Conservation (phyloP, 2,113 vertebrate genomes). For the Neofelis nebulosa region DNA sequence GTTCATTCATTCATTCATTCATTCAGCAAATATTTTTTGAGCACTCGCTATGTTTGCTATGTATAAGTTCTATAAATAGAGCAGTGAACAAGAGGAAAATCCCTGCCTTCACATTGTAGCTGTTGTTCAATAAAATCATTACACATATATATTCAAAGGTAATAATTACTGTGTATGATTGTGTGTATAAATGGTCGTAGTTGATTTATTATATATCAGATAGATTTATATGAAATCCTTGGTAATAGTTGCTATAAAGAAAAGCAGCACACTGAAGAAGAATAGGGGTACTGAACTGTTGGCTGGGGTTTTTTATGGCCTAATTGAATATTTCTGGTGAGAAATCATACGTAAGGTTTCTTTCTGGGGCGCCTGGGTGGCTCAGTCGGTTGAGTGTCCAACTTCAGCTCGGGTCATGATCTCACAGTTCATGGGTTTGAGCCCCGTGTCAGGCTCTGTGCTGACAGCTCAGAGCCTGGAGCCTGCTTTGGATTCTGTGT, state of each 20-base stretch:
- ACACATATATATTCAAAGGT: not conserved
- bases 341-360: not conserved
- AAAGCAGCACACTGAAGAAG: not conserved
- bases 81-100: not conserved
- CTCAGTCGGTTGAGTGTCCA: too few species aligned
- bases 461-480: too few species aligned
- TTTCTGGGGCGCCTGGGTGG: too few species aligned
- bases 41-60: not conserved
- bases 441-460: too few species aligned
- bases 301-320: not conserved
- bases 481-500: too few species aligned
- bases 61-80: not conserved
- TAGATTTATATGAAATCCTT: not conserved
- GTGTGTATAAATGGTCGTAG: not conserved
- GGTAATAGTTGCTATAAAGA: not conserved
- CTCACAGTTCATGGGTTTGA: too few species aligned
- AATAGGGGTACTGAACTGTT: not conserved
- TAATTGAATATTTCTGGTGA: not conserved
- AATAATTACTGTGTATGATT: not conserved
- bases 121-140: not conserved
- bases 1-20: not conserved
- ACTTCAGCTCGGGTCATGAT: too few species aligned
- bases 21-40: not conserved
- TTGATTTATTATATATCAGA: not conserved
- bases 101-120: not conserved